Evolutionary conservation across 1,140 invertebrate genomes (phyloP), one percentile per base, ranked within the genome.

Genomic region (Megalopta genalis): DNA sequence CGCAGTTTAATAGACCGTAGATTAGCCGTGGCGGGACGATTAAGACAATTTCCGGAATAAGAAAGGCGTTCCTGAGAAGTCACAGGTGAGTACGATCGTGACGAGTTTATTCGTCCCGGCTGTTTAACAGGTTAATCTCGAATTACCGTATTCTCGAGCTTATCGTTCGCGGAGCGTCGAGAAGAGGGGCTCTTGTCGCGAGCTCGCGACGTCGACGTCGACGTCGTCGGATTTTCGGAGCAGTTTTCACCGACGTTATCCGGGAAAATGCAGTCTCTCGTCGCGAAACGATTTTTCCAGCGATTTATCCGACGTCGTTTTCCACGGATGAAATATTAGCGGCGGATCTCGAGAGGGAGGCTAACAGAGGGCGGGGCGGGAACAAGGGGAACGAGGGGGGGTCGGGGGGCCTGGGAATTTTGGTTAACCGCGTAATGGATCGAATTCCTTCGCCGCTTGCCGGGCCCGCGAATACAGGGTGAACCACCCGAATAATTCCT

Each of bases 391-490:
- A 21, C 25, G 52, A 23, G 21, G 32, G 46, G 10, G 18, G 23
- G 52, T n/a, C n/a, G 23, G 39, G 57, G 21, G 10, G 65, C 7
- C 54, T 6, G 54, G 54, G 52, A 71, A 69, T 69, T 77, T 64
- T 46, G 60, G 74, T 81, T 77, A 70, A 77, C 54, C 66, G 32
- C 42, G 52, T 16, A 49, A 77, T 37, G 52, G 54, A 54, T 77
- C n/a, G 68, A 77, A 37, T 64, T 81, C 25, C 52, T 46, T 81
- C 37, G 49, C 46, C 60, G n/a, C 8, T 46, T n/a, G 12, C 9
- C 42, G 42, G 42, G 42, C 16, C 49, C 14, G 49, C 49, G 49
- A 18, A 52, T 18, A 52, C 49, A 52, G 49, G 49, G 49, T 52
- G 16, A 52, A 52, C 49, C 49, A 6, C 18, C 49, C 18, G 49